Evolutionary conservation across 2,797 vertebrate species (phyloP), one percentile per base, ranked within the genome.

Genomic region (Scolopax rusticola): DNA sequence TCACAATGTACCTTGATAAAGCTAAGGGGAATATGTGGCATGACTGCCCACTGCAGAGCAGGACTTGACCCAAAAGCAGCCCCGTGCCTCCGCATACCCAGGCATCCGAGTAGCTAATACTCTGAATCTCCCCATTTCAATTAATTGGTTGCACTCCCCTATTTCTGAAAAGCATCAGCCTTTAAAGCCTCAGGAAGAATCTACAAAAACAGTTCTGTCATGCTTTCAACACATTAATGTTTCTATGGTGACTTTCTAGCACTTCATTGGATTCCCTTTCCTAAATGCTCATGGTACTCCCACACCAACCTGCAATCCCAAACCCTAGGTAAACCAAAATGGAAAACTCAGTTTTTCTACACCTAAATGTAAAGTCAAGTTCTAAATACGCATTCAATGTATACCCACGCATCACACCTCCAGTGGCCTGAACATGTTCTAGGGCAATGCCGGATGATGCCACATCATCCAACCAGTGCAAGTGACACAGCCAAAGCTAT

Each of bases 201-300:
- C 80, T 73, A 73, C 69, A 88, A 50, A 73, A 95, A 78, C 73
- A 91, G 65, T 59, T 86, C 54, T 96, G 50, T 88, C 95, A 95
- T 24, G 54, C 41, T 60, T 41, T 71, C 73, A 71, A 84, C 47
- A 84, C 88, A 84, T 69, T 40, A 93, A 86, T 93, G 95, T 96
- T 97, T 96, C 93, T 95, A 95, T 95, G 95, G 96, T 76, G 94
- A 97, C 95, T 97, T 90, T 69, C 77, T 47, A 76, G 65, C 88
- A 87, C 65, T 84, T 90, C 74, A 79, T 6, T 93, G 90, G 90
- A 90, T 93, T 95, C 74, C 76, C 94, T 94, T 95, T 90, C 80
- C 90, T 78, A 73, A 88, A 93, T 0, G 3, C 54, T 88, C 70
- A 32, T 50, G 80, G 59, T 95, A 95, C 95, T 93, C 95, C 95